These are phyloP conservation scores for Bimastos eiseni DNA, from an alignment of 2,888 invertebrate species.

Conservation along the genomic window DNA sequence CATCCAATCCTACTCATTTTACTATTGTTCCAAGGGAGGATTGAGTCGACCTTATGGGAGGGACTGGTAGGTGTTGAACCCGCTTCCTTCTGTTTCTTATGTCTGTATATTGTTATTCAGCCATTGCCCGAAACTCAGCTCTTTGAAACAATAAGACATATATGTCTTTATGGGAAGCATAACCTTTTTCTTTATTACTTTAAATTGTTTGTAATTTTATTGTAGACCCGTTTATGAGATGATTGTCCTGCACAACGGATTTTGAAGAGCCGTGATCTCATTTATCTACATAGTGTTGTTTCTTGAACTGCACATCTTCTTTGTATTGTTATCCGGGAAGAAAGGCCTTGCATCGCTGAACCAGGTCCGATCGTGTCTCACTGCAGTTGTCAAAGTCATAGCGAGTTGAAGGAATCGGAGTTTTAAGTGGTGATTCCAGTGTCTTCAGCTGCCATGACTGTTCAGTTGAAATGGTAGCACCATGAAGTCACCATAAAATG, in stretches of 20 bases:
- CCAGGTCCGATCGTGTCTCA: not conserved
- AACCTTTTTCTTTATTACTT: not conserved
- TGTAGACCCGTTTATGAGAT: not conserved
- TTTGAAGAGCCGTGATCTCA: slow-evolving; percentile 13
- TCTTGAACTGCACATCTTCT: not conserved
- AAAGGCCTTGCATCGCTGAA: not conserved
- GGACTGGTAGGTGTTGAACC: too few species aligned
- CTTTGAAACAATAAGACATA: not conserved
- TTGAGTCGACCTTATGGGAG: too few species aligned
- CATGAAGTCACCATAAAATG: not conserved
- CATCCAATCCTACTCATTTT: too few species aligned
- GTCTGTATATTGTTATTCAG: too few species aligned
- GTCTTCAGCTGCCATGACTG: not conserved
- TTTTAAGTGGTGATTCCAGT: not conserved
- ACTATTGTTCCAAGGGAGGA: too few species aligned
- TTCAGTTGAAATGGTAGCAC: not conserved
- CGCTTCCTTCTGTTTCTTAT: too few species aligned
- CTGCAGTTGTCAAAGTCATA: not conserved
- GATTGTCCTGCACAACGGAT: not conserved
- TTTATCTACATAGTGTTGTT: not conserved
- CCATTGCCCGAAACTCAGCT: not conserved
- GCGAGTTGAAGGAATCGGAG: not conserved
- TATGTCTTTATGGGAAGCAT: not conserved
- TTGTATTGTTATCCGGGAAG: not conserved
- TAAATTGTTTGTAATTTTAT: not conserved